Percentiles rank a stretch among this genome's conserved stretches.
phyloP scores from a whole-genome alignment of 2,888 invertebrate genomes.

The Agrotis exclamationis region DNA sequence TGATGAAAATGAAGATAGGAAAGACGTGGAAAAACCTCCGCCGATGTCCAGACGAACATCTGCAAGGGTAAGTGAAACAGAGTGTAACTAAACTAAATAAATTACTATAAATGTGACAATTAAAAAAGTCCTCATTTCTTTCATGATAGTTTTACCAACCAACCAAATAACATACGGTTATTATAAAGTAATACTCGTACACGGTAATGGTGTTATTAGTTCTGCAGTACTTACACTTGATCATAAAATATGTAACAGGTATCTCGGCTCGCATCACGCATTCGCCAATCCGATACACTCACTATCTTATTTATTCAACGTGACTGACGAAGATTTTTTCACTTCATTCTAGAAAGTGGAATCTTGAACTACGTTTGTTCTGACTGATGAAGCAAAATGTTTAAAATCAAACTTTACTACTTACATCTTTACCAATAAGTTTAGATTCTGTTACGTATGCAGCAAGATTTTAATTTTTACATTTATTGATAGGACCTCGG shows the following conservation, averaged over 20 bases:
- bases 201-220: neutral
- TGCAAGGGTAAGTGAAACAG: constrained; percentile 79
- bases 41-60: constrained; percentile 84
- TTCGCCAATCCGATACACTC: constrained; percentile 31
- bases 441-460: constrained; percentile 10
- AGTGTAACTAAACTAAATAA: neutral
- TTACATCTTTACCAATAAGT: too few species aligned
- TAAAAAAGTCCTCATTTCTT: constrained; percentile 1
- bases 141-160: neutral
- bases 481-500: constrained; percentile 44
- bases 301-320: constrained; percentile 27
- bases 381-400: neutral
- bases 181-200: too few species aligned
- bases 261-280: constrained; percentile 31
- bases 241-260: too few species aligned
- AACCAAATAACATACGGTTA: too few species aligned
- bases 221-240: neutral
- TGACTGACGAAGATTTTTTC: constrained; percentile 49
- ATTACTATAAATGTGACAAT: neutral
- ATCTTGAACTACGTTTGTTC: constrained; percentile 29
- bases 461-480: constrained; percentile 44
- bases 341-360: constrained; percentile 36
- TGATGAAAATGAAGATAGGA: constrained; percentile 83
- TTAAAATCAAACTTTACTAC: constrained; percentile 11
- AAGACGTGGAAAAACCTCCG: constrained; percentile 78